Evolutionary conservation across 2,797 vertebrate species (phyloP).

Genomic region (Macropodus opercularis): DNA sequence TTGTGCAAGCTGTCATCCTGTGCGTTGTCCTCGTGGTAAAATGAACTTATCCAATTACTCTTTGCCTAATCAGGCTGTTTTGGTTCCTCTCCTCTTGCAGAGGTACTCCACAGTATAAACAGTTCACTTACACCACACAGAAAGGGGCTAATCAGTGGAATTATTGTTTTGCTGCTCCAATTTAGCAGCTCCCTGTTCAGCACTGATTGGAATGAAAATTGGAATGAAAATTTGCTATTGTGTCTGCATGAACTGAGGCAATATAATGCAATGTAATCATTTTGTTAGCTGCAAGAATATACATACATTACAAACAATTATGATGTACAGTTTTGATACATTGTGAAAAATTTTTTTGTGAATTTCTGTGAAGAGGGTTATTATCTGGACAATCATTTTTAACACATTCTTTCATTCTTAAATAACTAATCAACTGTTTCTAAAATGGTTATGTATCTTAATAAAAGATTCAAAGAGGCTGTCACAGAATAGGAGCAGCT

Average conservation of each 20-base stretch:
- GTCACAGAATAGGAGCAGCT: constrained; percentile 85
- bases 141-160: constrained; percentile 99
- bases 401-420: constrained; percentile 15
- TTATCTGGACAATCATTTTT: constrained; percentile 17
- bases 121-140: constrained; percentile 99
- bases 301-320: constrained; percentile 75
- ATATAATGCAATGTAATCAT: constrained; percentile 83
- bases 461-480: constrained; percentile 51
- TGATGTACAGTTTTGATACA: constrained; percentile 56
- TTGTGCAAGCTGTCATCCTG: constrained; percentile 96
- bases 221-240: constrained; percentile 95
- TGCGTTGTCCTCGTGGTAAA: constrained; percentile 96
- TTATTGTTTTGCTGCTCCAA: constrained; percentile 99
- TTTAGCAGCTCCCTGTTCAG: constrained; percentile 98
- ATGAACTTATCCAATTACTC: constrained; percentile 99
- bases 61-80: constrained; percentile 99
- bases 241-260: constrained; percentile 81
- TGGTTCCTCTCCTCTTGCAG: constrained; percentile 99
- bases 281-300: constrained; percentile 74
- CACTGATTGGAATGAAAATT: constrained; percentile 99
- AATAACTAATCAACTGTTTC: constrained; percentile 25
- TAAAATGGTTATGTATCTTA: constrained; percentile 24
- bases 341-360: constrained; percentile 33
- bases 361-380: constrained; percentile 20
- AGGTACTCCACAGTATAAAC: constrained; percentile 99